Evolutionary conservation across 2,888 invertebrate species (phyloP).

Genomic region (Phengaris alcon): DNA sequence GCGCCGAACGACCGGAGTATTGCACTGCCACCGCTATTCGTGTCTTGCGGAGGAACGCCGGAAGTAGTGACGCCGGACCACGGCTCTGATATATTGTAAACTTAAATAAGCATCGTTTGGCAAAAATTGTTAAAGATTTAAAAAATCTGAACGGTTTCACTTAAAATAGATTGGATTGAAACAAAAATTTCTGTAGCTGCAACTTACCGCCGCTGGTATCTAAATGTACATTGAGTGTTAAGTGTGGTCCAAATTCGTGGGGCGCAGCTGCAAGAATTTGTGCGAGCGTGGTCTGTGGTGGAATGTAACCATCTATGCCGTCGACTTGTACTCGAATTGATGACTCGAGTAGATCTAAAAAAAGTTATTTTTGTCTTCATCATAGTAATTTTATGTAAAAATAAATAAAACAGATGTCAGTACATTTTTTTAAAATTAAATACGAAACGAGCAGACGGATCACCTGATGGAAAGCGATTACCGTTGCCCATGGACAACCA

Average conservation of each 20-base stretch:
- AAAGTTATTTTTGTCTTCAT: not conserved
- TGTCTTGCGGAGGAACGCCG: constrained; percentile 65
- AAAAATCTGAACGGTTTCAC: too few relatives aligned
- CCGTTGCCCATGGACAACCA: too few relatives aligned
- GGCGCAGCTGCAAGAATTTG: constrained; percentile 63
- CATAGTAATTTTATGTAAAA: too few relatives aligned
- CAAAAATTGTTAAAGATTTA: too few relatives aligned
- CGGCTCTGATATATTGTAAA: constrained; percentile 32
- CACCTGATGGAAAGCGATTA: too few relatives aligned
- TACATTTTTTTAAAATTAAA: too few relatives aligned
- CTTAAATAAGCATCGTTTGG: constrained; percentile 34
- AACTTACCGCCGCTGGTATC: constrained; percentile 40
- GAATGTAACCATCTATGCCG: constrained; percentile 65
- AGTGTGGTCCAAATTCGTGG: constrained; percentile 64
- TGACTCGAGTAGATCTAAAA: constrained; percentile 56
- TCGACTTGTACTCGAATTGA: constrained; percentile 60
- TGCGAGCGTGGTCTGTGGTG: constrained; percentile 59
- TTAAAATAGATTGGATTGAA: too few relatives aligned
- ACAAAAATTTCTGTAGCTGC: not conserved
- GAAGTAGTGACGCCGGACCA: constrained; percentile 50
- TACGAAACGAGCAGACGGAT: too few relatives aligned
- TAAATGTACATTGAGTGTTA: constrained; percentile 62
- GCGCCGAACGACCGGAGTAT: constrained; percentile 91
- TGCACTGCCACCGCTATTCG: constrained; percentile 46
- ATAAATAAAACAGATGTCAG: too few relatives aligned